Conservation (phyloP, 2,888 invertebrate genomes). For the Leptopilina drosophilae region DNA sequence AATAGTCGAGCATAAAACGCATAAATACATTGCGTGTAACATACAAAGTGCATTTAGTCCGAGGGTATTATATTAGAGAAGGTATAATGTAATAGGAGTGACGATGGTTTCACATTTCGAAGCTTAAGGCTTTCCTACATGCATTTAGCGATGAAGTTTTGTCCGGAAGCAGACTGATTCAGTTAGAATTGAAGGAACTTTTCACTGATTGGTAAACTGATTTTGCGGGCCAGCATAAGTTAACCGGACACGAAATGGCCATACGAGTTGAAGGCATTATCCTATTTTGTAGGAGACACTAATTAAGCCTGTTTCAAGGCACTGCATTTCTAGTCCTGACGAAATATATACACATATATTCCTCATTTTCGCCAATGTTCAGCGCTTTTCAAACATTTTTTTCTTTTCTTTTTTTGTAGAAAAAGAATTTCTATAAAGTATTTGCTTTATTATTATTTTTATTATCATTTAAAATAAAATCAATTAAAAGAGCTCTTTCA, state of each 20-base stretch:
- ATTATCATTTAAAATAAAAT: too few relatives aligned
- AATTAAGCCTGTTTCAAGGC: slow-evolving; percentile 74
- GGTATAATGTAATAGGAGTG: slow-evolving; percentile 46
- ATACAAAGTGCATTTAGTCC: slow-evolving; percentile 51
- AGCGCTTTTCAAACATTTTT: too few relatives aligned
- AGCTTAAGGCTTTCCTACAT: slow-evolving; percentile 53
- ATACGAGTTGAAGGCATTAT: slow-evolving; percentile 69
- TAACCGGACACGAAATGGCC: slow-evolving; percentile 72
- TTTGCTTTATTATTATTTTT: too few relatives aligned
- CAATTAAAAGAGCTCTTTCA: too few relatives aligned
- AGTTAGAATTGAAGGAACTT: slow-evolving; percentile 71
- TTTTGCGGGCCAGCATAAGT: slow-evolving; percentile 71
- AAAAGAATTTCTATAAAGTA: too few relatives aligned
- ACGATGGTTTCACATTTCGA: slow-evolving; percentile 55
- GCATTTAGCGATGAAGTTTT: slow-evolving; percentile 49
- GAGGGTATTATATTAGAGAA: slow-evolving; percentile 42
- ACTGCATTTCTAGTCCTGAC: slow-evolving; percentile 50
- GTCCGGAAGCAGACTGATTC: slow-evolving; percentile 57
- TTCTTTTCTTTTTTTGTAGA: too few relatives aligned
- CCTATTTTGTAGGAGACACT: slow-evolving; percentile 67
- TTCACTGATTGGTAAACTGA: slow-evolving; percentile 72
- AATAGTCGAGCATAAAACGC: neutral
- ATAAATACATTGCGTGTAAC: slow-evolving; percentile 44
- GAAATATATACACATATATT: neutral
- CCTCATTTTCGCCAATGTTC: neutral